phyloP scores from a whole-genome alignment of 2,113 vertebrate genomes.

The Hepsetus odoe region DNA sequence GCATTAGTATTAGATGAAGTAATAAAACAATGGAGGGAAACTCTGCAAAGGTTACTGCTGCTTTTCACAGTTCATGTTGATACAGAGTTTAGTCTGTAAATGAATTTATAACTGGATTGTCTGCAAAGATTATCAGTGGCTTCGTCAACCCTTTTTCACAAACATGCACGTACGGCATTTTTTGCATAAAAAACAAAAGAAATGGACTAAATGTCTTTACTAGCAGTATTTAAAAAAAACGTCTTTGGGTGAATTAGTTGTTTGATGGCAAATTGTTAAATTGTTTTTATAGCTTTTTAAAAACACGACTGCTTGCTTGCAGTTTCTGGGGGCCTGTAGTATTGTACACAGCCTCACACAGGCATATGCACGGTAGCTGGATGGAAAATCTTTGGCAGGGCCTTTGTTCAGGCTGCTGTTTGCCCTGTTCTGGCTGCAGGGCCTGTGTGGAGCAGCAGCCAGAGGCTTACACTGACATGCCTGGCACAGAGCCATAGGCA shows the following conservation, averaged over 20 bases:
- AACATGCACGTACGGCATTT: no score
- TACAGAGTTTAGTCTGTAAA: neutral
- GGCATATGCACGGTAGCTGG: neutral
- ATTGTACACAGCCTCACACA: neutral
- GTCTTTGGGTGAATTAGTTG: neutral
- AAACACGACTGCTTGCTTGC: neutral
- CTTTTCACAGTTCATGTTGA: no score
- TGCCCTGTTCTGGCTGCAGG: slow-evolving; percentile 1
- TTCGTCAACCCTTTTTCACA: slow-evolving; percentile 1
- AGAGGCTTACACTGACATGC: neutral
- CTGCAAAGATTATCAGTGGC: slow-evolving; percentile 11
- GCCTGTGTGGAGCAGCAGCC: neutral
- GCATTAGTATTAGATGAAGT: neutral
- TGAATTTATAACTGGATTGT: neutral
- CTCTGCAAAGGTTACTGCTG: neutral
- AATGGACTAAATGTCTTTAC: no score
- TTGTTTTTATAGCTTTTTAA: neutral
- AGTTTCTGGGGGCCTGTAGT: neutral
- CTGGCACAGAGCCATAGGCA: slow-evolving; percentile 14
- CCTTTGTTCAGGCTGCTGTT: slow-evolving; percentile 12
- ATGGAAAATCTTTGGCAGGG: neutral
- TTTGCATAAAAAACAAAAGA: no score
- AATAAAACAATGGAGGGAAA: neutral
- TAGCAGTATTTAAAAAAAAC: no score
- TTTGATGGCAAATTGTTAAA: neutral